Percentiles rank a stretch among this genome's conserved stretches.
Evolutionary conservation across 2,797 vertebrate species (phyloP).

Genomic region (Poliocrania exsul): DNA sequence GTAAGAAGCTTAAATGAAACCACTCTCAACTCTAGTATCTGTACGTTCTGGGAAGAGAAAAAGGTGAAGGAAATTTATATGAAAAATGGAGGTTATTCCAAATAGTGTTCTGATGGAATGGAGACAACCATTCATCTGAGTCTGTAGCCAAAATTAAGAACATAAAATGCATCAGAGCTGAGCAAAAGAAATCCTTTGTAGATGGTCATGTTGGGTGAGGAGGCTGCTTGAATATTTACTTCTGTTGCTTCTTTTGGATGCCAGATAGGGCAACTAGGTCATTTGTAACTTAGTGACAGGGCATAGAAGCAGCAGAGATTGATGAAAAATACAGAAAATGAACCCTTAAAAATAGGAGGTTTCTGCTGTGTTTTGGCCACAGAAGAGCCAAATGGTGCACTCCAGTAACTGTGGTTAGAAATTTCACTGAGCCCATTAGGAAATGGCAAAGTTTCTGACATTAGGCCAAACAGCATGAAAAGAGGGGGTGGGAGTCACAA

Average conservation of each 20-base stretch:
- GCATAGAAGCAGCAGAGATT: background rate
- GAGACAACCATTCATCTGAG: background rate
- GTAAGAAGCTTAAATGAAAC: background rate
- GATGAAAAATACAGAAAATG: background rate
- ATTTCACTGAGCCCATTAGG: background rate
- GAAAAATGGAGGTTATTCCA: background rate
- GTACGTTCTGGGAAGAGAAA: background rate
- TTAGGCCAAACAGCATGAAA: background rate
- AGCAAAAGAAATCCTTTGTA: background rate
- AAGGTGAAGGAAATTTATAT: background rate
- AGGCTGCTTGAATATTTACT: background rate
- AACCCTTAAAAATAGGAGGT: background rate
- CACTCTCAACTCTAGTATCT: background rate
- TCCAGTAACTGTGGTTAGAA: constrained; percentile 20
- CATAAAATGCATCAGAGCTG: background rate
- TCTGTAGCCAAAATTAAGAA: background rate
- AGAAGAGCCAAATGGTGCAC: background rate
- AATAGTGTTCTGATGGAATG: background rate
- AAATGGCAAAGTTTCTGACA: constrained; percentile 3
- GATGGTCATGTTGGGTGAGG: background rate
- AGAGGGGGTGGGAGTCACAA: background rate
- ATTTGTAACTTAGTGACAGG: background rate
- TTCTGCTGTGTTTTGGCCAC: background rate
- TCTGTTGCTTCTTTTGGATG: background rate
- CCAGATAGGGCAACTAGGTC: background rate